Evolutionary conservation across 2,888 invertebrate species (phyloP).

Genomic region (Habrosyne pyritoides): DNA sequence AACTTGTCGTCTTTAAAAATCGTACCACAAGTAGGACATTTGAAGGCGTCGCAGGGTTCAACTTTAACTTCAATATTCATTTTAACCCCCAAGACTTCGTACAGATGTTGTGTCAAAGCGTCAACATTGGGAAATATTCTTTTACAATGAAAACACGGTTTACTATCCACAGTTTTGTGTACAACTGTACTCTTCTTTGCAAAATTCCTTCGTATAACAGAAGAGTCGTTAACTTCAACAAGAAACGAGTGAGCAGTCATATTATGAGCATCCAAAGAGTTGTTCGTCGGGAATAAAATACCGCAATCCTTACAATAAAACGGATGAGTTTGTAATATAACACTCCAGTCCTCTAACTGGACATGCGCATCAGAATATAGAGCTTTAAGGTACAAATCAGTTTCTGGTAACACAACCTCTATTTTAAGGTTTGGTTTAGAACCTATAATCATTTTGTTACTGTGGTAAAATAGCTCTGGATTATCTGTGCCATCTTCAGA

Average conservation of each 20-base stretch:
- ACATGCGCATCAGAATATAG: neutral
- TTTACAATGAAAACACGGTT: conserved; percentile 54
- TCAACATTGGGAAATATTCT: conserved; percentile 42
- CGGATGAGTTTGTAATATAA: conserved; percentile 25
- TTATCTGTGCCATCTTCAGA: neutral
- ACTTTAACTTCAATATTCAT: conserved; percentile 9
- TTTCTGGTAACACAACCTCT: conserved; percentile 5
- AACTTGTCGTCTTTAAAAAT: neutral
- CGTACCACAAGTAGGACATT: neutral
- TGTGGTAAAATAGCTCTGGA: conserved; percentile 9
- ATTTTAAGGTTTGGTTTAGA: conserved; percentile 29
- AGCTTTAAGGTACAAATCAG: conserved; percentile 23
- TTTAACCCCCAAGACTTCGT: conserved; percentile 42
- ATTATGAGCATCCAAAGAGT: conserved; percentile 53
- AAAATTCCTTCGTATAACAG: conserved; percentile 18
- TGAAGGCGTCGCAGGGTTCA: neutral
- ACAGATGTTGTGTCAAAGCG: conserved; percentile 50
- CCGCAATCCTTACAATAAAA: conserved; percentile 50
- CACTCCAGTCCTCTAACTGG: conserved; percentile 48
- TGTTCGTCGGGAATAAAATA: conserved; percentile 52
- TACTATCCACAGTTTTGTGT: conserved; percentile 7
- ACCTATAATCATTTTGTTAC: conserved; percentile 40
- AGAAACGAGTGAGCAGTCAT: conserved; percentile 54
- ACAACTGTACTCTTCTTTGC: conserved; percentile 19
- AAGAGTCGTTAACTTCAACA: conserved; percentile 39